phyloP scores from a whole-genome alignment of 2,797 vertebrate genomes.

The Graptemys geographica region DNA sequence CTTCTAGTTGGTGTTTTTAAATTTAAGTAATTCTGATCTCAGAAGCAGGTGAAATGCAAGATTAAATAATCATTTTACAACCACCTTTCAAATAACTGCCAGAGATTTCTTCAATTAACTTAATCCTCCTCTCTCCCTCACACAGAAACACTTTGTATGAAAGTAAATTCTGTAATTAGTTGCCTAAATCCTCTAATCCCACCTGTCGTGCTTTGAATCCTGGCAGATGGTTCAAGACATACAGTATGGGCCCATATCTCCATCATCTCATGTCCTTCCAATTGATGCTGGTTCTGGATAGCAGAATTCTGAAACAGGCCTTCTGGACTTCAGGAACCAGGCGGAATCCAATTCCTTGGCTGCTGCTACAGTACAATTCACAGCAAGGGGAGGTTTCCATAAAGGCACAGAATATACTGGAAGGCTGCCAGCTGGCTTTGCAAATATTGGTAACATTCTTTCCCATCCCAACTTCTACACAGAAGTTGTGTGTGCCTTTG shows the following conservation, averaged over 20 bases:
- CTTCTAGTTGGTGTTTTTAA: not conserved
- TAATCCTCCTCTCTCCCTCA: slow-evolving; percentile 59
- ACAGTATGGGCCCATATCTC: not conserved
- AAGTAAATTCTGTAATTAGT: slow-evolving; percentile 68
- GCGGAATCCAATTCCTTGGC: fast-evolving
- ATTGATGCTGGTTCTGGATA: not conserved
- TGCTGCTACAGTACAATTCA: not conserved
- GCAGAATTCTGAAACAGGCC: slow-evolving; percentile 46
- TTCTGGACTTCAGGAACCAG: not conserved
- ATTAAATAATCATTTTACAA: slow-evolving; percentile 38
- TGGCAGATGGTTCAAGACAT: slow-evolving; percentile 20
- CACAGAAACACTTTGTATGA: not conserved
- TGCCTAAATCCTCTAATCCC: slow-evolving; percentile 18
- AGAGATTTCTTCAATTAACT: slow-evolving; percentile 61
- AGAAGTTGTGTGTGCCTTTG: not conserved
- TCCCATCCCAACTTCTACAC: not conserved
- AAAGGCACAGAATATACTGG: not conserved
- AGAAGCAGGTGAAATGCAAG: slow-evolving; percentile 54
- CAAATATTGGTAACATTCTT: fast-evolving
- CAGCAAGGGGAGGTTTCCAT: not conserved
- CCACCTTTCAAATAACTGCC: slow-evolving; percentile 52
- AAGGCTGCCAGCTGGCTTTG: not conserved
- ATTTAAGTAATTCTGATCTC: slow-evolving; percentile 16
- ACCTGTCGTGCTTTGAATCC: not conserved
- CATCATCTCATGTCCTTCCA: not conserved